Conservation (phyloP, 1,140 invertebrate species). For the Mylabris phalerata region DNA sequence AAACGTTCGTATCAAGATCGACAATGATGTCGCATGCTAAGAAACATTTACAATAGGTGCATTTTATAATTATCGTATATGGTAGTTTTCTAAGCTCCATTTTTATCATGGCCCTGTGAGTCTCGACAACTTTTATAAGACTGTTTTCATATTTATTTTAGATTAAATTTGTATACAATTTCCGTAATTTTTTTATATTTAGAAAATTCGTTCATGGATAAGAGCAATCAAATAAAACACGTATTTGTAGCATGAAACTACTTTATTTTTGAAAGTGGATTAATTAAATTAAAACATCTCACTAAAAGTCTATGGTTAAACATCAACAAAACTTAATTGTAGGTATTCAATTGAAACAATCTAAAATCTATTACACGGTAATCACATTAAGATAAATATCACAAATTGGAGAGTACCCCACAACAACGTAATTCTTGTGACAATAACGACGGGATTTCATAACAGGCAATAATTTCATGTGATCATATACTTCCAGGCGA, state of each 20-base stretch:
- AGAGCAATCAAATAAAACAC: not conserved
- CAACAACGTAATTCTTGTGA: conserved; percentile 30
- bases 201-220: no score
- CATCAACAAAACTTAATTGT: conserved; percentile 40
- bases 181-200: no score
- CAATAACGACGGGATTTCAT: conserved; percentile 31
- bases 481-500: not conserved
- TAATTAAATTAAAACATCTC: conserved; percentile 42
- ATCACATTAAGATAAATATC: conserved; percentile 42
- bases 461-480: conserved; percentile 15
- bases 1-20: conserved; percentile 52
- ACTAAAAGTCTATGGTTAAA: conserved; percentile 42
- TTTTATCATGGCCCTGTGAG: not conserved
- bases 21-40: conserved; percentile 56
- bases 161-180: no score
- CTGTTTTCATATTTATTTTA: not conserved
- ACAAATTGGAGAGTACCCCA: conserved; percentile 39
- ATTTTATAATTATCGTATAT: not conserved
- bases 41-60: conserved; percentile 40
- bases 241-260: conserved; percentile 28
- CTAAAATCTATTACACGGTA: conserved; percentile 41
- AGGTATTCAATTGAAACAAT: conserved; percentile 41
- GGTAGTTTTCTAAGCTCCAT: not conserved
- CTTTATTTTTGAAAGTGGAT: conserved; percentile 36
- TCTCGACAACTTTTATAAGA: not conserved